These are phyloP conservation scores for Echinops telfairi DNA, from an alignment of 2,113 vertebrate species.

Conservation along the genomic window DNA sequence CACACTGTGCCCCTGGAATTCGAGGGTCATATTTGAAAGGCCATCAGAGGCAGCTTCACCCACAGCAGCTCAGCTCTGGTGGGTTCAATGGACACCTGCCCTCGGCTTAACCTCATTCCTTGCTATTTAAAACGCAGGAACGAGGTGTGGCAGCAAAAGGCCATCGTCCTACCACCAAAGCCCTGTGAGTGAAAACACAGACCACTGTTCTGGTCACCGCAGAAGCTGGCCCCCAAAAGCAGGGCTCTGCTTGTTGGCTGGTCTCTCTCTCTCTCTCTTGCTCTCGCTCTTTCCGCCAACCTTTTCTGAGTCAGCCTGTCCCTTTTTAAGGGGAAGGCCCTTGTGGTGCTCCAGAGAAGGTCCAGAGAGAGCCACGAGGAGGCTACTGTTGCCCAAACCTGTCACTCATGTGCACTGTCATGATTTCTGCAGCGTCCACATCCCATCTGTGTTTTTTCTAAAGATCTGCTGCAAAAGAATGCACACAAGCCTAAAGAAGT, in stretches of 20 bases:
- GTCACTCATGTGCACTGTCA: not conserved
- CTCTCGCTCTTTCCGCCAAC: not conserved
- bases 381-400: not conserved
- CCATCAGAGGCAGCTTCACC: not conserved
- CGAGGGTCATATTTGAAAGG: not conserved
- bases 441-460: conserved; percentile 53
- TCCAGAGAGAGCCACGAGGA: conserved; percentile 9
- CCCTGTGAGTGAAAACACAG: not conserved
- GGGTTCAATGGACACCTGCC: not conserved
- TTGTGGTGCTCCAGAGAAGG: conserved; percentile 33
- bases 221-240: not conserved
- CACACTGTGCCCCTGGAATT: not conserved
- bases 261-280: not conserved
- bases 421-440: not conserved
- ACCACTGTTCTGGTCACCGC: not conserved
- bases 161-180: not conserved
- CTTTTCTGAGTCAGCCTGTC: conserved; percentile 56
- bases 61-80: not conserved
- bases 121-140: not conserved
- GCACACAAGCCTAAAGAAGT: not conserved
- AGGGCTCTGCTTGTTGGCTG: not conserved
- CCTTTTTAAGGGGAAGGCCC: conserved; percentile 13
- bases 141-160: conserved; percentile 41
- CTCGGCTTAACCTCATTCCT: conserved; percentile 6
- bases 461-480: not conserved